phyloP scores from a whole-genome alignment of 2,888 invertebrate species.

The Eremobia ochroleuca region DNA sequence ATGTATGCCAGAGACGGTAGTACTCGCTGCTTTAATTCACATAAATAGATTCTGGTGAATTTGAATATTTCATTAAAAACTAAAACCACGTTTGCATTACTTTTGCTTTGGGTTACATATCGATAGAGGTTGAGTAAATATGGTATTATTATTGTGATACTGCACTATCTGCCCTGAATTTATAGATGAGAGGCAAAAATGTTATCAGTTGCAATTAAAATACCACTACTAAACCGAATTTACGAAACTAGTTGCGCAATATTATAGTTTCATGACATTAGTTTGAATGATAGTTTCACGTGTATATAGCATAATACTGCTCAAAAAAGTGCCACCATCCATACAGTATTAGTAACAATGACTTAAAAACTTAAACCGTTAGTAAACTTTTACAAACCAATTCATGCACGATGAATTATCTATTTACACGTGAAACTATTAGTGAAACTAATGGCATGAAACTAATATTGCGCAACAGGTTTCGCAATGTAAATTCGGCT shows the following conservation, averaged over 20 bases:
- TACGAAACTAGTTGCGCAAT: background rate
- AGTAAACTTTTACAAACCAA: too few species aligned
- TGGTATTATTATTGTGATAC: background rate
- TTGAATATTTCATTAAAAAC: constrained; percentile 48
- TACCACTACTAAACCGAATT: background rate
- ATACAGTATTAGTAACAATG: background rate
- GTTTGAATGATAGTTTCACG: background rate
- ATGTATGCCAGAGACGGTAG: constrained; percentile 32
- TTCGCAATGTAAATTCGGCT: background rate
- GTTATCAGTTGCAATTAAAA: background rate
- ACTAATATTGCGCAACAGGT: background rate
- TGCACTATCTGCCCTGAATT: too few species aligned
- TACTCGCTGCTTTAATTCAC: constrained; percentile 50
- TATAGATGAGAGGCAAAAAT: background rate
- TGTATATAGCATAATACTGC: background rate
- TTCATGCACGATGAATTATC: background rate
- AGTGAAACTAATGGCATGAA: background rate
- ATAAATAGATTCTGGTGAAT: constrained; percentile 40
- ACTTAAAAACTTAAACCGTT: background rate
- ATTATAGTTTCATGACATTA: background rate
- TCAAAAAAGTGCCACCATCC: background rate
- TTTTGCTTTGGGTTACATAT: constrained; percentile 7
- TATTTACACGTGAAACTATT: background rate
- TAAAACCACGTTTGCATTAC: constrained; percentile 22
- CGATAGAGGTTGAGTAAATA: background rate